A percentile compares a stretch with the other conserved stretches of the same genome.
Evolutionary conservation across 1,140 invertebrate species (phyloP).

Genomic region (Frieseomelitta varia): DNA sequence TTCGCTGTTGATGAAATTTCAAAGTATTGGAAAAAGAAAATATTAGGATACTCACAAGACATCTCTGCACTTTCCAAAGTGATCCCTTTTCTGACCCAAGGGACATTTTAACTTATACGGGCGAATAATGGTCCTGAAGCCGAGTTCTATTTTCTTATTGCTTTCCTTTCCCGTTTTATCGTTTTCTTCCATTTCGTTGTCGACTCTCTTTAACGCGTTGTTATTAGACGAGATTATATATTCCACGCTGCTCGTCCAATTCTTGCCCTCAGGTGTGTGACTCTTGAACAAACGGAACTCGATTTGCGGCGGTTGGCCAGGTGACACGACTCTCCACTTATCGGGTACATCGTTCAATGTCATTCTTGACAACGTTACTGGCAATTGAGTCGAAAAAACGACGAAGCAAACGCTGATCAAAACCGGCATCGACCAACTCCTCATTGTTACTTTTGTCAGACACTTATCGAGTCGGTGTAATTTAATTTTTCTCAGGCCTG

Average conservation of each 20-base stretch:
- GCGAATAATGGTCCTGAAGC: constrained; percentile 11
- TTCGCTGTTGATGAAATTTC: too few relatives aligned
- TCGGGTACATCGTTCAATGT: background rate
- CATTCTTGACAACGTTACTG: background rate
- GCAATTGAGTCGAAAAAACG: background rate
- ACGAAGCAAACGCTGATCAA: too few relatives aligned
- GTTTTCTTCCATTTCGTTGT: background rate
- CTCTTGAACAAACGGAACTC: constrained; percentile 18
- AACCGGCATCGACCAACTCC: too few relatives aligned
- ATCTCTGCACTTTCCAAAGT: constrained; percentile 13
- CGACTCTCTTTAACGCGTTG: fast-evolving
- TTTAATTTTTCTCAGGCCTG: too few relatives aligned
- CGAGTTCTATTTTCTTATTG: background rate
- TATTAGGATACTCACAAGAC: constrained; percentile 25
- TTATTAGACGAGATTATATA: constrained; percentile 12
- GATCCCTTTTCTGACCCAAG: background rate
- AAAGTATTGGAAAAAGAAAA: background rate
- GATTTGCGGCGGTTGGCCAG: background rate
- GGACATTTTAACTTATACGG: background rate
- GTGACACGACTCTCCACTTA: background rate
- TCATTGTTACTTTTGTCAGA: background rate
- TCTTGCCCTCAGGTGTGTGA: background rate
- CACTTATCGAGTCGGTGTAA: too few relatives aligned
- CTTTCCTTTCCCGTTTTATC: background rate
- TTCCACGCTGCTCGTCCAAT: background rate